These are phyloP conservation scores for Brachystomella parvula DNA, from an alignment of 1,140 invertebrate species.

Conservation along the genomic window DNA sequence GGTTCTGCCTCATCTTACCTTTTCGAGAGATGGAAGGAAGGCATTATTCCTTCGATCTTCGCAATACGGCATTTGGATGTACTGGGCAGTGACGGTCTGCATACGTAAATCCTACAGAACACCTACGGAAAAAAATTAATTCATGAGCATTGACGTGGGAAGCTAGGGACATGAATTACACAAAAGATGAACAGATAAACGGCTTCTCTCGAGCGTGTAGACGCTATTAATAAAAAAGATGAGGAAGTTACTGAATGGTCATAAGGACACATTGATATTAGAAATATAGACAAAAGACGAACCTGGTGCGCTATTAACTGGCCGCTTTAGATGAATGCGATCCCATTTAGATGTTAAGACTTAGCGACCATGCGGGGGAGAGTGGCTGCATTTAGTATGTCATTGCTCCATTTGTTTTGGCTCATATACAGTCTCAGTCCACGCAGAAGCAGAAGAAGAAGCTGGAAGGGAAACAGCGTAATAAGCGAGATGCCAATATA, in stretches of 20 bases:
- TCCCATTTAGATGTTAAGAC: too few species aligned
- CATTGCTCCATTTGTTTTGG: too few species aligned
- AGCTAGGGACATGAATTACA: slow-evolving; percentile 47
- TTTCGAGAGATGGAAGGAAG: slow-evolving; percentile 48
- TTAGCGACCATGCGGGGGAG: too few species aligned
- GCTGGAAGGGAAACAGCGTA: too few species aligned
- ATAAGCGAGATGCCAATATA: too few species aligned
- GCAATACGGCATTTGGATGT: slow-evolving; percentile 53
- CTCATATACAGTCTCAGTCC: too few species aligned
- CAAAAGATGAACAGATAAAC: slow-evolving; percentile 60
- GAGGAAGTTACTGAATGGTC: too few species aligned
- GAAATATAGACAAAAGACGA: slow-evolving; percentile 42
- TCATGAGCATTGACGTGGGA: not conserved
- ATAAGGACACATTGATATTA: not conserved
- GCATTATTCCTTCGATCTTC: slow-evolving; percentile 50
- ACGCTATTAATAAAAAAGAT: too few species aligned
- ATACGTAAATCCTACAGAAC: slow-evolving; percentile 65
- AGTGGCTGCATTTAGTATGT: too few species aligned
- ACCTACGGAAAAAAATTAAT: slow-evolving; percentile 41
- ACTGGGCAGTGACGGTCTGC: slow-evolving; percentile 67
- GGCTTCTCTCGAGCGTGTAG: slow-evolving; percentile 75
- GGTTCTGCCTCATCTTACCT: too few species aligned
- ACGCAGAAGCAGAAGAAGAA: too few species aligned
- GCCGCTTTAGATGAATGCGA: slow-evolving; percentile 72
- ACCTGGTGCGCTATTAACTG: slow-evolving; percentile 78